Evolutionary conservation across 2,797 vertebrate species (phyloP), one percentile per base, ranked within the genome.

Genomic region (Clarias fuscus): DNA sequence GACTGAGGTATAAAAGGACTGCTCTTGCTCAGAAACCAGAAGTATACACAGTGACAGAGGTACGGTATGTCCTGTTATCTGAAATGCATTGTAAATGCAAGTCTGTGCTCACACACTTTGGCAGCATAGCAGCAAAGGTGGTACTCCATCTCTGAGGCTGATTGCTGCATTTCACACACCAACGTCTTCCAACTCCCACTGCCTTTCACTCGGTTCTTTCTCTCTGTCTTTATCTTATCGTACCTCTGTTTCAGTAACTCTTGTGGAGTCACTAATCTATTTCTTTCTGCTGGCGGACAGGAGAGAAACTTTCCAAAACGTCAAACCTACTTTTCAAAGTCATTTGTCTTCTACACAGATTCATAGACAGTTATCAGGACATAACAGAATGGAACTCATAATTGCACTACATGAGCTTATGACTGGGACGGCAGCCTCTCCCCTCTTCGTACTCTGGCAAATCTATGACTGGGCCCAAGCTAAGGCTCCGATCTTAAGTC

Each of bases 261-360:
- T 80, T 64, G 33, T 24, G 0, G 77, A 27, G 67, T 68, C 77
- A 58, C 33, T 75, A 22, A 75, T 79, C 68, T 70, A 68, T 18
- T 73, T 85, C 70, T 37, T 75, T 75, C 72, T 72, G 33, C 70
- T 64, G 83, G 86, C 67, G 82, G 80, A 40, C 64, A 75, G 71
- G 78, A 81, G 40, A 4, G 14, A 33, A 81, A 76, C 17, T 4
- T 83, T 79, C 73, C 79, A 73, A 83, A 56, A 79, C 75, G 73
- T 86, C 68, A 89, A 89, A 87, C 4, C 27, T 81, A 71, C 84
- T 71, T 89, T 87, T 88, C 80, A 67, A 77, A 87, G 65, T 81
- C 68, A 82, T 53, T 76, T 85, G 77, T 27, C 61, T 85, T 89
- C n/a, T 77, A 80, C 87, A 83, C 24, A 83, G 64, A 86, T 89